Evolutionary conservation across 2,888 invertebrate genomes (phyloP).

Genomic region (Calliphora vomitoria): DNA sequence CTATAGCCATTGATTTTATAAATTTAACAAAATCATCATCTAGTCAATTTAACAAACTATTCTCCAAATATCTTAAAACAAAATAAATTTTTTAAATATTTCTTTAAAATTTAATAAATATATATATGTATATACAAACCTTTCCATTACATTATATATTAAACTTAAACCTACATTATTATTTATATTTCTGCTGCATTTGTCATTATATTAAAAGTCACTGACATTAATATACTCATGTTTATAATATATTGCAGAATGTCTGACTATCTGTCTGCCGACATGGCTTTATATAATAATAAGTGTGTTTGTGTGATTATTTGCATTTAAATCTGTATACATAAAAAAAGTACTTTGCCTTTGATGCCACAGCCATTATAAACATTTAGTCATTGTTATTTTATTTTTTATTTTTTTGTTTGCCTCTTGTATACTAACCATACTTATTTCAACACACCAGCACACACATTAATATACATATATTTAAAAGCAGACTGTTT

Average conservation of each 20-base stretch:
- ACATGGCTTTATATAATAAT: background rate
- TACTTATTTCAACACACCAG: background rate
- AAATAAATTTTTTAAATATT: too few relatives aligned
- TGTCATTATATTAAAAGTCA: constrained; percentile 51
- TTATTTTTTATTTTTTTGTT: background rate
- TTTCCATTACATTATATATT: too few relatives aligned
- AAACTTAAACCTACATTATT: too few relatives aligned
- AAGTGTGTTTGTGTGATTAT: background rate
- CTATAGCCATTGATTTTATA: too few relatives aligned
- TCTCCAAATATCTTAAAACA: too few relatives aligned
- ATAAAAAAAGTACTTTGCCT: constrained; percentile 10
- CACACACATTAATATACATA: background rate
- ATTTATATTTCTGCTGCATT: background rate
- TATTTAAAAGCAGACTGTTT: background rate
- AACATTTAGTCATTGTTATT: constrained; percentile 1
- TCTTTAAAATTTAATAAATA: too few relatives aligned
- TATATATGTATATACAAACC: too few relatives aligned
- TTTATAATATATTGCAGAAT: background rate
- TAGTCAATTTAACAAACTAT: too few relatives aligned
- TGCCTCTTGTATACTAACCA: background rate
- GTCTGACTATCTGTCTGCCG: constrained; percentile 27
- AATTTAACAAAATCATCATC: too few relatives aligned
- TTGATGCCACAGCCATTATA: background rate
- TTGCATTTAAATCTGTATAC: constrained; percentile 19
- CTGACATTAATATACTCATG: constrained; percentile 33